phyloP scores from a whole-genome alignment of 1,140 invertebrate species.

The Drosophila ogumai region DNA sequence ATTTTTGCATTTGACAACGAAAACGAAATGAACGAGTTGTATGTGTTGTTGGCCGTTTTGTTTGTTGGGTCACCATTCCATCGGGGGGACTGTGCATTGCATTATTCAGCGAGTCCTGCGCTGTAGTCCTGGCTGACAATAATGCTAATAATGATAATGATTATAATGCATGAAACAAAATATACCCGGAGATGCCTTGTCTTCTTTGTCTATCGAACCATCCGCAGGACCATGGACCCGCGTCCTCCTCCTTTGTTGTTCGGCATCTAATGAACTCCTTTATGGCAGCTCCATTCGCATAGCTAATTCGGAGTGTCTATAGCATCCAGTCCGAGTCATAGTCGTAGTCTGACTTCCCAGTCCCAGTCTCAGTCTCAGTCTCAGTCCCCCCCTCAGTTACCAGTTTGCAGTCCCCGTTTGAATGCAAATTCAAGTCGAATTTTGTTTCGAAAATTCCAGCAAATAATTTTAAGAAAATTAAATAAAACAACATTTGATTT shows the following conservation, averaged over 20 bases:
- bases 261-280: conserved; percentile 59
- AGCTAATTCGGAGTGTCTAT: conserved; percentile 44
- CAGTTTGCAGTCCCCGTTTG: conserved; percentile 9
- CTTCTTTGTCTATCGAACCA: conserved; percentile 55
- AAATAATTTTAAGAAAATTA: conserved; percentile 4
- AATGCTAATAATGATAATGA: conserved; percentile 66
- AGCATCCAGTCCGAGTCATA: neutral
- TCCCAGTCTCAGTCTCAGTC: too few relatives aligned
- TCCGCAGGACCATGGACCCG: conserved; percentile 5
- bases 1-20: conserved; percentile 79
- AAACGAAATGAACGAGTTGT: conserved; percentile 65
- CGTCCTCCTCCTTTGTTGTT: conserved; percentile 15
- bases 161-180: conserved; percentile 56
- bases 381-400: too few relatives aligned
- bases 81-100: conserved; percentile 46
- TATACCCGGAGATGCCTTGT: conserved; percentile 40
- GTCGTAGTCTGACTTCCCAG: neutral
- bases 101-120: conserved; percentile 48
- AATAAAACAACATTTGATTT: neutral
- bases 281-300: conserved; percentile 51
- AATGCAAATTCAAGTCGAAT: conserved; percentile 7
- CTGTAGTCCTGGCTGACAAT: conserved; percentile 43
- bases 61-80: conserved; percentile 28
- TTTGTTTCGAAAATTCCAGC: conserved; percentile 1
- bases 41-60: conserved; percentile 10